A percentile compares a stretch with the other conserved stretches of the same genome.
phyloP scores from a whole-genome alignment of 2,797 vertebrate genomes.

The Hemibagrus guttatus region DNA sequence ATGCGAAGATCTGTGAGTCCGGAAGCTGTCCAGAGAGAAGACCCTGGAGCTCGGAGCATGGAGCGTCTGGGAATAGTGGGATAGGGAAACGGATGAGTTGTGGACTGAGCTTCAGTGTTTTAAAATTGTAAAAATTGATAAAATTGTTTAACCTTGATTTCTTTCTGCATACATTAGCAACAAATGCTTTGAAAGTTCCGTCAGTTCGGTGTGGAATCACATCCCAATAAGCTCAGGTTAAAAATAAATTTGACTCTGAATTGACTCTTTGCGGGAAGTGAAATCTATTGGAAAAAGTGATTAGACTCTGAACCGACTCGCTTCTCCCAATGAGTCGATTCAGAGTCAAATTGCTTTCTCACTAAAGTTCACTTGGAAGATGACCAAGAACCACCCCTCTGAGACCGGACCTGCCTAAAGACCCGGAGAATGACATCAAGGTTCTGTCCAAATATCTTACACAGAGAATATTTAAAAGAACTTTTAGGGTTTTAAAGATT shows the following conservation, averaged over 20 bases:
- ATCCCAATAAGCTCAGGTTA: neutral
- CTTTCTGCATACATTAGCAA: neutral
- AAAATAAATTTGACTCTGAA: neutral
- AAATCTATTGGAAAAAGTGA: neutral
- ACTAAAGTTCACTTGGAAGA: neutral
- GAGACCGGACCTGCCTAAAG: neutral
- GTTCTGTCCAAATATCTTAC: neutral
- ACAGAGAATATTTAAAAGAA: neutral
- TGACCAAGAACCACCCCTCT: neutral
- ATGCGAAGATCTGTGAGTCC: conserved; percentile 89
- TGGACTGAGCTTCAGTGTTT: neutral
- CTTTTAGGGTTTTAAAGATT: neutral
- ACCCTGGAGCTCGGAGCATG: conserved; percentile 91
- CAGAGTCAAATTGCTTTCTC: neutral
- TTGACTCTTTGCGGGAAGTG: neutral
- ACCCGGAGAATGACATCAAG: neutral
- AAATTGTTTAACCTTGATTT: neutral
- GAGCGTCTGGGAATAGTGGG: conserved; percentile 77
- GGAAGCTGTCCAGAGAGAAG: conserved; percentile 92
- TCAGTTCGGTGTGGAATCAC: neutral
- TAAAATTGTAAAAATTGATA: neutral
- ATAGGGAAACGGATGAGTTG: neutral
- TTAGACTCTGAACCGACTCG: neutral
- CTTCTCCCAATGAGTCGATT: neutral
- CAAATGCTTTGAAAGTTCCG: neutral